These are phyloP conservation scores for Phoebastria nigripes DNA, from an alignment of 2,797 vertebrate genomes.

Conservation along the genomic window DNA sequence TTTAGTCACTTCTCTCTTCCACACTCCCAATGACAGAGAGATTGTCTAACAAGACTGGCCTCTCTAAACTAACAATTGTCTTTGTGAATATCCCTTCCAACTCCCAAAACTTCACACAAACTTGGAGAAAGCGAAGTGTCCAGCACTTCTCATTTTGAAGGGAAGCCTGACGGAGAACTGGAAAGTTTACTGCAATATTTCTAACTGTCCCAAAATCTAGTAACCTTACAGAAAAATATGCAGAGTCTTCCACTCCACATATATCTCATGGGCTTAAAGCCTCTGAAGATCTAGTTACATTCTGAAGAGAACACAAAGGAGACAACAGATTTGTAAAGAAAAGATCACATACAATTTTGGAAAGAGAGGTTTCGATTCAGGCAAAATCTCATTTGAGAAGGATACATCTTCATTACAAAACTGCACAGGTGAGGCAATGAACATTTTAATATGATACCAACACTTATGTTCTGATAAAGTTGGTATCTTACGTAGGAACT, in stretches of 20 bases:
- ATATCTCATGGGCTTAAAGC: neutral
- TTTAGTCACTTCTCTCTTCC: neutral
- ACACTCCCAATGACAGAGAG: neutral
- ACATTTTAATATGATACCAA: neutral
- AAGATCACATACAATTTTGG: neutral
- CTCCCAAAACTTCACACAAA: neutral
- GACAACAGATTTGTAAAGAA: neutral
- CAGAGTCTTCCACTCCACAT: neutral
- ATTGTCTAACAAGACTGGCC: neutral
- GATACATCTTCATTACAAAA: neutral
- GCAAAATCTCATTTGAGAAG: neutral
- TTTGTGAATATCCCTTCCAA: neutral
- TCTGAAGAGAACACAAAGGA: neutral
- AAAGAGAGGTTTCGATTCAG: neutral
- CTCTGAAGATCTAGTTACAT: neutral
- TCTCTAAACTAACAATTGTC: neutral
- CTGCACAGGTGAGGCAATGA: rapidly evolving
- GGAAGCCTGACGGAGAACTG: neutral
- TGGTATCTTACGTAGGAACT: neutral
- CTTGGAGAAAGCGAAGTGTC: neutral
- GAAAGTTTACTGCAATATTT: neutral
- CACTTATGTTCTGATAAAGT: neutral
- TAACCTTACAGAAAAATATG: neutral
- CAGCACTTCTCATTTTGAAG: neutral
- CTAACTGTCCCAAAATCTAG: neutral